Evolutionary conservation across 2,113 vertebrate species (phyloP), one percentile per base, ranked within the genome.

Genomic region (Apodemus sylvaticus): DNA sequence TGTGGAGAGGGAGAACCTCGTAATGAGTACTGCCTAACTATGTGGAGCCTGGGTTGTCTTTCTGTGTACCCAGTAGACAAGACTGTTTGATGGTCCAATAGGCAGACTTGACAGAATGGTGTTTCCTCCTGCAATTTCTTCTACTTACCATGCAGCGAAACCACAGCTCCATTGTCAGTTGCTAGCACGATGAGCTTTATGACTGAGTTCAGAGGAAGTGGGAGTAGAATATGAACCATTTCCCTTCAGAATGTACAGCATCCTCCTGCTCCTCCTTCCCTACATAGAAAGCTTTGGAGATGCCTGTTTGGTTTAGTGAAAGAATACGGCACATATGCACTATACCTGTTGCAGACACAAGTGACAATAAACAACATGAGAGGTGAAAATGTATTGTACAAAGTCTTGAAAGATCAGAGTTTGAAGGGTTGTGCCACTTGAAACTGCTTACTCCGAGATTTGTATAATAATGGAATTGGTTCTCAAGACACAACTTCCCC

Each of bases 81-180:
- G 66, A 82, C 90, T 42, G 42, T 86, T 51, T 92, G 73, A 55
- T 82, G 58, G 42, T n/a, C 10, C 77, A 24, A 45, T 22, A 87
- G 39, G 48, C 8, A 42, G 58, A 45, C 3, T 55, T 60, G 55
- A 58, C 73, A 53, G 22, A 36, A 4, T 73, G 53, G 11, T 24
- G 16, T 34, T 86, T 68, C 53, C n/a, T 6, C n/a, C 4, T 7
- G 5, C 12, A 45, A 36, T 45, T 92, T 87, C 66, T 58, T 64
- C 24, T 45, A 82, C 39, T 55, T 83, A 86, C 34, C 22, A 86
- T 62, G 42, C 2, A 39, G 13, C 19, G n/a, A 83, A 39, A 51
- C 0, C 5, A 11, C 71, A 26, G 70, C 26, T 0, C 31, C 3
- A 45, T 3, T 3, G 3, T 26, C 36, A 31, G n/a, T 29, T 31